A percentile compares a stretch with the other conserved stretches of the same genome.
phyloP scores from a whole-genome alignment of 2,888 invertebrate species.

The Nymphalis polychloros region DNA sequence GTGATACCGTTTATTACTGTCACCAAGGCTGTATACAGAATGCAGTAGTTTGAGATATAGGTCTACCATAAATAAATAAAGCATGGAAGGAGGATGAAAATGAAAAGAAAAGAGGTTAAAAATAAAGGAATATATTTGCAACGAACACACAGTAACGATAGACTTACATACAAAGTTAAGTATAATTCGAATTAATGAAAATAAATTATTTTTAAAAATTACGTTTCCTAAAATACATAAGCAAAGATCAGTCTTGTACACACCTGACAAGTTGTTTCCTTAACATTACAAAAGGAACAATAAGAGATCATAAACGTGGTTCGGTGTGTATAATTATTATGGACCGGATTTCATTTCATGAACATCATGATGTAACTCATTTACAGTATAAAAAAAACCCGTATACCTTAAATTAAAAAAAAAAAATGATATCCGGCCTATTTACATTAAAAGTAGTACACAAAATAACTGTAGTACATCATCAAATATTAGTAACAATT shows the following conservation, averaged over 20 bases:
- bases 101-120: slow-evolving; percentile 77
- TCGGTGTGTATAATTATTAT: slow-evolving; percentile 42
- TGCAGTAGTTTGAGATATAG: slow-evolving; percentile 68
- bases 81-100: slow-evolving; percentile 79
- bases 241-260: slow-evolving; percentile 53
- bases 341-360: slow-evolving; percentile 34
- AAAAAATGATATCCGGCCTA: slow-evolving; percentile 35
- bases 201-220: slow-evolving; percentile 50
- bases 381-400: not conserved
- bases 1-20: slow-evolving; percentile 69
- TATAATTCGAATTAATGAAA: slow-evolving; percentile 63
- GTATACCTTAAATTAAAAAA: not conserved
- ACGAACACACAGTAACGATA: slow-evolving; percentile 80
- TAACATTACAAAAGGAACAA: slow-evolving; percentile 70
- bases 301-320: slow-evolving; percentile 62
- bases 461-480: slow-evolving; percentile 20
- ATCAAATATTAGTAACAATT: slow-evolving; percentile 29
- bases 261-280: slow-evolving; percentile 48
- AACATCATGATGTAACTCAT: not conserved
- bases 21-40: slow-evolving; percentile 73
- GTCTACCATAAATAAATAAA: slow-evolving; percentile 75
- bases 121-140: slow-evolving; percentile 82
- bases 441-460: slow-evolving; percentile 29
- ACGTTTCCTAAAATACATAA: slow-evolving; percentile 58
- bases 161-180: slow-evolving; percentile 65